Percentiles rank a stretch among this genome's conserved stretches.
These are phyloP conservation scores for Chrysotoxum bicinctum DNA, from an alignment of 2,888 invertebrate genomes.

Conservation along the genomic window DNA sequence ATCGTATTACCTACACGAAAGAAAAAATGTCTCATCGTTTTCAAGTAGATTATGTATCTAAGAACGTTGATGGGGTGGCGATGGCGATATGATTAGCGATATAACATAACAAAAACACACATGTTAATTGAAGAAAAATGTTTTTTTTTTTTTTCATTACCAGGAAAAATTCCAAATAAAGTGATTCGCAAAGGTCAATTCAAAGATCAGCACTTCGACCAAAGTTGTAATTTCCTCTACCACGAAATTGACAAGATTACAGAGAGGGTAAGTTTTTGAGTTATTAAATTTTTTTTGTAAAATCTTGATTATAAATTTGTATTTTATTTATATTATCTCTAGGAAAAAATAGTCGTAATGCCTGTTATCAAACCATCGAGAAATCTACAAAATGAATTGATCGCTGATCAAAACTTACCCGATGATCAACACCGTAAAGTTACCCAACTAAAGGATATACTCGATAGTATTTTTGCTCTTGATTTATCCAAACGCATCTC, in stretches of 20 bases:
- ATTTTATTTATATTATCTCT: slow-evolving; percentile 68
- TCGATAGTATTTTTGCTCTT: slow-evolving; percentile 95
- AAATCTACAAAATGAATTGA: slow-evolving; percentile 93
- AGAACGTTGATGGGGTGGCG: too few species aligned
- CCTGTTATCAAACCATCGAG: slow-evolving; percentile 93
- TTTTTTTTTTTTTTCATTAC: background rate
- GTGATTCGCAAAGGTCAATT: slow-evolving; percentile 96
- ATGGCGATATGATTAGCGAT: too few species aligned
- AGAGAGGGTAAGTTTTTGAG: slow-evolving; percentile 91
- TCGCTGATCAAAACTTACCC: slow-evolving; percentile 93
- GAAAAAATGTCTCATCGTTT: too few species aligned
- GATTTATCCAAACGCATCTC: slow-evolving; percentile 96
- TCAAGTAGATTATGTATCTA: too few species aligned
- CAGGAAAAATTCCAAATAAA: slow-evolving; percentile 95
- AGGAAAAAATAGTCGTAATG: slow-evolving; percentile 99
- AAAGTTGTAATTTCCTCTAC: slow-evolving; percentile 97
- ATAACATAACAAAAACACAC: too few species aligned
- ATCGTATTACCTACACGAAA: too few species aligned
- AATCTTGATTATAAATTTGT: background rate
- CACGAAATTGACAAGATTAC: slow-evolving; percentile 99
- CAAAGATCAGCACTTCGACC: slow-evolving; percentile 98
- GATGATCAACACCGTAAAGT: slow-evolving; percentile 95
- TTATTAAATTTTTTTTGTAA: too few species aligned
- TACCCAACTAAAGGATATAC: slow-evolving; percentile 93
- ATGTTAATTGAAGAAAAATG: background rate